Evolutionary conservation across 2,113 vertebrate genomes (phyloP).

Genomic region (Hippocampus guttulatus): DNA sequence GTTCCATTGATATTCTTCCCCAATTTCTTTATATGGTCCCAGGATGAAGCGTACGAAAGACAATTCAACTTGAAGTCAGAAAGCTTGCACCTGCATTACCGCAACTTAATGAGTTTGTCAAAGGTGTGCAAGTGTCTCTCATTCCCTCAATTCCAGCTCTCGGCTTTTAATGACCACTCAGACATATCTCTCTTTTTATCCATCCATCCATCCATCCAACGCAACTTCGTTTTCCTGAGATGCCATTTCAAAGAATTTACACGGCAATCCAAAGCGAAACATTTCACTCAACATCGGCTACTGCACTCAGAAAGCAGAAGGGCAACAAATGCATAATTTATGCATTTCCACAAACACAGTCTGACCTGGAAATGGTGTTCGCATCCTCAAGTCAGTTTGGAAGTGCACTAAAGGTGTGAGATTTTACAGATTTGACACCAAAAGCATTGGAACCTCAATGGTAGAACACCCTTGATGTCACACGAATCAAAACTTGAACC

Average conservation of each 20-base stretch:
- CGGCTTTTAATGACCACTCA: slow-evolving; percentile 51
- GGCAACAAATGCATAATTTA: slow-evolving; percentile 1
- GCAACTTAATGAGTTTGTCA: slow-evolving; percentile 58
- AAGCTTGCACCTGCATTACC: slow-evolving; percentile 29
- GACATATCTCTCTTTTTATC: neutral
- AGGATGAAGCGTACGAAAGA: slow-evolving; percentile 42
- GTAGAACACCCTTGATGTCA: neutral
- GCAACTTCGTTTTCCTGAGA: neutral
- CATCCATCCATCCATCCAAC: neutral
- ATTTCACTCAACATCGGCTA: neutral
- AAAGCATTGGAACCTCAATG: neutral
- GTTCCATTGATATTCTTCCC: slow-evolving; percentile 50
- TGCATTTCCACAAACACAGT: neutral
- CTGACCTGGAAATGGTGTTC: neutral
- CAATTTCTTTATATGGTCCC: slow-evolving; percentile 41
- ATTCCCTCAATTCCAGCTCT: slow-evolving; percentile 23
- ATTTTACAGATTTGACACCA: neutral
- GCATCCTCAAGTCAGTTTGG: neutral
- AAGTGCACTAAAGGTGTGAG: neutral
- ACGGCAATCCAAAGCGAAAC: neutral
- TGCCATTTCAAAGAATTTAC: neutral
- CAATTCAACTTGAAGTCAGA: slow-evolving; percentile 37
- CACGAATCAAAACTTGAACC: neutral
- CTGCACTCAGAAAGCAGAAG: neutral
- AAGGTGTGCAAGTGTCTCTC: slow-evolving; percentile 42